Percentiles rank a stretch among this genome's conserved stretches.
These are phyloP conservation scores for Blastobasis lacticolella DNA, from an alignment of 2,888 invertebrate species.

Conservation along the genomic window DNA sequence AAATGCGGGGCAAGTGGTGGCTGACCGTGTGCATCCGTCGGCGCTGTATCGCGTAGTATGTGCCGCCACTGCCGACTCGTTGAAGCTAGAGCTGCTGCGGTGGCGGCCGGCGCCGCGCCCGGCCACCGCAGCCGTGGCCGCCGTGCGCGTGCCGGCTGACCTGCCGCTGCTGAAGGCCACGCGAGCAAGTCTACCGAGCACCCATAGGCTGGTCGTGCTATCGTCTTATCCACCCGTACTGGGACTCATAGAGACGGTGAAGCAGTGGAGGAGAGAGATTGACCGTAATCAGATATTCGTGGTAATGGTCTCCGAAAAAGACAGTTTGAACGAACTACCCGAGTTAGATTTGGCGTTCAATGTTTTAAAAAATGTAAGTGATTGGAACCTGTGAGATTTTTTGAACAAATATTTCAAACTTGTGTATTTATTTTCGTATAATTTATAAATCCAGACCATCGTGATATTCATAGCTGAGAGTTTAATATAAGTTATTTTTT, in stretches of 20 bases:
- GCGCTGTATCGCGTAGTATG: constrained; percentile 22
- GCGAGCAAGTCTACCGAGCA: constrained; percentile 17
- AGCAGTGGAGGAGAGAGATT: constrained; percentile 26
- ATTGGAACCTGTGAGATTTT: neutral
- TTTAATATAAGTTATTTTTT: constrained; percentile 10
- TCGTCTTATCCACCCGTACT: constrained; percentile 26
- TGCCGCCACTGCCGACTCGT: constrained; percentile 14
- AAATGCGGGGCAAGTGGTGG: constrained; percentile 17
- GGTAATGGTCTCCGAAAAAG: constrained; percentile 28
- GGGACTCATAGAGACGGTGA: constrained; percentile 26
- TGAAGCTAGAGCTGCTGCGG: constrained; percentile 18
- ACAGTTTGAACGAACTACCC: constrained; percentile 26
- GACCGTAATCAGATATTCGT: constrained; percentile 27
- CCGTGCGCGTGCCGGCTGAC: constrained; percentile 24
- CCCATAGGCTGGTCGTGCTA: constrained; percentile 26
- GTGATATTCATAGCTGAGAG: neutral
- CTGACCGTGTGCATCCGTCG: constrained; percentile 14
- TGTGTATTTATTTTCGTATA: neutral
- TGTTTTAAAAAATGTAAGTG: constrained; percentile 30
- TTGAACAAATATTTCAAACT: no score
- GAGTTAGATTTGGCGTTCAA: constrained; percentile 30
- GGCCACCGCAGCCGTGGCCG: constrained; percentile 20
- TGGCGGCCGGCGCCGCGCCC: constrained; percentile 23
- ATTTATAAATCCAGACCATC: neutral
- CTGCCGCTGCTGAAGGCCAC: constrained; percentile 19